Evolutionary conservation across 2,888 invertebrate species (phyloP), one percentile per base, ranked within the genome.

Genomic region (Protodeltote pygarga): DNA sequence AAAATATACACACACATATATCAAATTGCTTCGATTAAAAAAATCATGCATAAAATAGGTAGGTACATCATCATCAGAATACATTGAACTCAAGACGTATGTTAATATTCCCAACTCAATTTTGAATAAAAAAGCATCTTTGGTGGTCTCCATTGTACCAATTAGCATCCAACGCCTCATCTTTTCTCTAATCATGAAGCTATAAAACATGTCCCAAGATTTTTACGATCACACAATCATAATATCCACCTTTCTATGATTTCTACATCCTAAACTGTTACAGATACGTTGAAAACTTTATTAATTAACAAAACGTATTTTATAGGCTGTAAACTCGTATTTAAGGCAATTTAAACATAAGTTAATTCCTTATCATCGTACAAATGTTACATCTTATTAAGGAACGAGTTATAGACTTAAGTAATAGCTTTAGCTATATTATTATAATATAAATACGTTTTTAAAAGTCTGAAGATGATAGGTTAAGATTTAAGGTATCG

Each of bases 101-200:
- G 67, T 65, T 60, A 65, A 66, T 54, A 65, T 62, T n/a, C n/a
- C n/a, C 54, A 68, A 58, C 62, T 71, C 47, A 62, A 70, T 71
- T 74, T 60, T 48, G 57, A 50, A 65, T 75, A 60, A 67, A 71
- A 59, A 62, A 47, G 54, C 64, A 47, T 57, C 89, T 74, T 76
- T 70, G 90, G 90, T 90, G 90, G 90, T 89, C 90, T 46, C 73
- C 60, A 51, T 68, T 65, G 58, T 57, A 65, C 77, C 83, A 85
- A 89, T 89, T 89, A 89, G 77, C 79, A 83, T 83, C 76, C 71
- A 52, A 70, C 73, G 74, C 68, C 71, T 77, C 63, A 71, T 72
- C 77, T 71, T 70, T 73, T 76, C 68, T 75, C 62, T 58, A 72
- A 76, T 73, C 62, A 68, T 70, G 68, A 68, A 64, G 64, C 65